Evolutionary conservation across 2,888 invertebrate species (phyloP), one percentile per base, ranked within the genome.

Genomic region (Spilosoma lubricipeda): DNA sequence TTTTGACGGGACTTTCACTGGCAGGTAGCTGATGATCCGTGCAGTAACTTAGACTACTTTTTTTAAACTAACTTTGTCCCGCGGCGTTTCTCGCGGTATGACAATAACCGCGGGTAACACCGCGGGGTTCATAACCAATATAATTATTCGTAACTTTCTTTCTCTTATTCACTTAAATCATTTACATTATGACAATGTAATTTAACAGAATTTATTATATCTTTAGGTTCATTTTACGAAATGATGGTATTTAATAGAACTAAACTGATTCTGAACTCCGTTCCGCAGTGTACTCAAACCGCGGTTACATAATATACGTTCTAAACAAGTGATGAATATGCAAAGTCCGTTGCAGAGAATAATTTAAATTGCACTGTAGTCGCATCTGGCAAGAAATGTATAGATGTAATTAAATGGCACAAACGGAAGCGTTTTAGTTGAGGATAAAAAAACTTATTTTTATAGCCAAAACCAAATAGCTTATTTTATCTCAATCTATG

Each of bases 301-400:
- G 13, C 71, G 36, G 11, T 65, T 65, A 65, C 18, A 27, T 64
- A 36, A 52, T n/a, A 18, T 52, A 66, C 52, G 42, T 48, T 72
- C 72, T 68, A 68, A 68, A 63, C 59, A 63, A 36, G 67, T 68
- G 59, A 67, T 72, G 56, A 67, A 72, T 59, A 63, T 68, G 63
- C 67, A 42, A 45, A 27, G 52, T 27, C 69, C 30, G 69, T n/a
- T 73, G 69, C 69, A 65, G 48, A 45, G 65, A 69, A 73, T 73
- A 52, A 73, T 73, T 73, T 73, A 73, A 73, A 73, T 65, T 56
- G 64, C 20, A 30, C 48, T 36, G 7, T 39, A 69, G 69, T n/a
- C 69, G 73, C 69, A 73, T 69, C 73, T 73, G 73, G 73, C 73
- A 48, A 65, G 48, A 52, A 69, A 65, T 69, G 69, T 65, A 52